Percentiles rank a stretch among this genome's conserved stretches.
These are phyloP conservation scores for Mycalesis mineus DNA, from an alignment of 2,888 invertebrate species.

Conservation along the genomic window DNA sequence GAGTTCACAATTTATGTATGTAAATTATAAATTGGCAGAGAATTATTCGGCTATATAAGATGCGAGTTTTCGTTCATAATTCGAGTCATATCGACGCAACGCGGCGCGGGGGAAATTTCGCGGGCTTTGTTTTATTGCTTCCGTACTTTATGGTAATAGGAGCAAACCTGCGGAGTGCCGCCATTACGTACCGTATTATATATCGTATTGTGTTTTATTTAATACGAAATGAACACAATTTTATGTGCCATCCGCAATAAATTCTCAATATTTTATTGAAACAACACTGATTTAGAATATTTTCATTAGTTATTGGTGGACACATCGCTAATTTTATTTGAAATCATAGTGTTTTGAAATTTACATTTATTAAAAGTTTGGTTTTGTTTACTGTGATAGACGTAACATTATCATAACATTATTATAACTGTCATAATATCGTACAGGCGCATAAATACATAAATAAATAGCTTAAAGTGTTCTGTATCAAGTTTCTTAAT, in stretches of 20 bases:
- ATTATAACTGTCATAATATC: no score
- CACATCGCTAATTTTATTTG: neutral
- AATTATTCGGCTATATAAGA: neutral
- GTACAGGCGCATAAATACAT: no score
- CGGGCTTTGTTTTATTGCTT: slow-evolving; percentile 54
- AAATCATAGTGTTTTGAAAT: no score
- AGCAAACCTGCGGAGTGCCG: slow-evolving; percentile 27
- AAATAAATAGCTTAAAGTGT: no score
- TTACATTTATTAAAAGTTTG: no score
- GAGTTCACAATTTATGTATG: no score
- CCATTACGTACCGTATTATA: slow-evolving; percentile 23
- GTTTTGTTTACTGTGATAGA: no score
- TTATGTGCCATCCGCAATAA: neutral
- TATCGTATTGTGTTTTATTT: slow-evolving; percentile 20
- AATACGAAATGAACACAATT: slow-evolving; percentile 4
- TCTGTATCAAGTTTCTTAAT: no score
- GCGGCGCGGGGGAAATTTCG: slow-evolving; percentile 52
- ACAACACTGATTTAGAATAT: neutral
- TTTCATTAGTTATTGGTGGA: neutral
- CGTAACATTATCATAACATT: no score
- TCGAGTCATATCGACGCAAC: slow-evolving; percentile 43
- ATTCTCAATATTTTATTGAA: neutral
- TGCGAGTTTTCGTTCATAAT: slow-evolving; percentile 38
- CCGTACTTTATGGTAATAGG: slow-evolving; percentile 66
- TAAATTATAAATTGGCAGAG: no score